A percentile compares a stretch with the other conserved stretches of the same genome.
Conservation (phyloP, 2,888 invertebrate genomes). For the Apodemia duryi region DNA sequence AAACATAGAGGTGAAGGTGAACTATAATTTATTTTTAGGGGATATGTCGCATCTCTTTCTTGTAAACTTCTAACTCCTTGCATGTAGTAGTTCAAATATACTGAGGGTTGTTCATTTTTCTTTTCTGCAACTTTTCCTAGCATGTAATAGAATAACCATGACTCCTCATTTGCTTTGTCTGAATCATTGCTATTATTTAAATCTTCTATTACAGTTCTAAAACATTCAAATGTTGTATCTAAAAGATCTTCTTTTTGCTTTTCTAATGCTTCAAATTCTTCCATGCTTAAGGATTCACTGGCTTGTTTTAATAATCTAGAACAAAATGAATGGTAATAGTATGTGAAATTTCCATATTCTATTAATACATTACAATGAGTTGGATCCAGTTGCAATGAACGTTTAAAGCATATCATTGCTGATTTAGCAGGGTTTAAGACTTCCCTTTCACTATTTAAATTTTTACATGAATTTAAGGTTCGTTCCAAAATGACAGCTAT, state of each 20-base stretch:
- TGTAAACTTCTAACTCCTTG: conserved; percentile 88
- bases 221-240: conserved; percentile 88
- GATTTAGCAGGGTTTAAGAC: conserved; percentile 84
- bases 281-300: conserved; percentile 85
- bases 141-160: conserved; percentile 97
- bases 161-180: conserved; percentile 86
- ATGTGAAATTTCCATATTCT: conserved; percentile 94
- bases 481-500: conserved; percentile 88
- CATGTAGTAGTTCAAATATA: conserved; percentile 89
- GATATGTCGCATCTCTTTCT: conserved; percentile 90
- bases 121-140: conserved; percentile 97
- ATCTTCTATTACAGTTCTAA: conserved; percentile 83
- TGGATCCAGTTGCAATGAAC: conserved; percentile 87
- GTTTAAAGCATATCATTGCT: conserved; percentile 89
- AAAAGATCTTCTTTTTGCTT: conserved; percentile 89
- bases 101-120: conserved; percentile 84
- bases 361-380: conserved; percentile 90
- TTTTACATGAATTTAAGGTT: conserved; percentile 86
- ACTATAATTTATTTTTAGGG: conserved; percentile 90
- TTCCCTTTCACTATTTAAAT: conserved; percentile 79
- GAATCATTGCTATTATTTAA: conserved; percentile 71
- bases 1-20: conserved; percentile 90
- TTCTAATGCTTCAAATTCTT: conserved; percentile 86
- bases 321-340: conserved; percentile 93
- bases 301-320: conserved; percentile 91